Evolutionary conservation across 1,140 invertebrate species (phyloP).

Genomic region (Phortica variegata): DNA sequence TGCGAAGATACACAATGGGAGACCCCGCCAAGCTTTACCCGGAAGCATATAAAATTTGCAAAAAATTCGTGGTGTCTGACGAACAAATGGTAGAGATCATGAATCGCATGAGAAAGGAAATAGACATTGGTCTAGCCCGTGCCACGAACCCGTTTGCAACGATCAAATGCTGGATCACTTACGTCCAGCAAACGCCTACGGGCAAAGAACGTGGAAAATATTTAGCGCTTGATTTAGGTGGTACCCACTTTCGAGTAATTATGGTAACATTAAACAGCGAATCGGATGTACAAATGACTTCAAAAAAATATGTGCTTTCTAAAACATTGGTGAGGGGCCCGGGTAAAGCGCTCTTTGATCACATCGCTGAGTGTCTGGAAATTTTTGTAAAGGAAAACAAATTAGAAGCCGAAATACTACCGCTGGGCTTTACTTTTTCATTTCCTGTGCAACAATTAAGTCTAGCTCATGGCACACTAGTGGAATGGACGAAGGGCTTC

Average conservation of each 20-base stretch:
- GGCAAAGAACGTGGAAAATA: slow-evolving; percentile 95
- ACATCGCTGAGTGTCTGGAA: slow-evolving; percentile 93
- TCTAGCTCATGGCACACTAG: slow-evolving; percentile 81
- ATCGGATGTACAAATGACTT: slow-evolving; percentile 80
- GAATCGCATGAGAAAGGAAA: slow-evolving; percentile 70
- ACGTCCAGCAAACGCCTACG: slow-evolving; percentile 92
- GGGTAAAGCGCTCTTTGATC: slow-evolving; percentile 87
- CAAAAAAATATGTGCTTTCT: slow-evolving; percentile 92
- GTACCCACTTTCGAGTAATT: slow-evolving; percentile 96
- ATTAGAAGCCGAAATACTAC: slow-evolving; percentile 61
- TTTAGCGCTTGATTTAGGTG: slow-evolving; percentile 95
- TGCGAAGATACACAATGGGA: no score
- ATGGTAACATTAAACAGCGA: slow-evolving; percentile 80
- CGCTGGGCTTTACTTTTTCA: slow-evolving; percentile 95
- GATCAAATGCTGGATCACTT: slow-evolving; percentile 85
- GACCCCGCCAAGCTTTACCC: not conserved
- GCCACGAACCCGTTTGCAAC: slow-evolving; percentile 74
- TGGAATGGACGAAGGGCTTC: slow-evolving; percentile 78
- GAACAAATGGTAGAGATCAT: slow-evolving; percentile 76
- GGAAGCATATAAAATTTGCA: slow-evolving; percentile 14
- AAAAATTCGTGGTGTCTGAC: slow-evolving; percentile 55
- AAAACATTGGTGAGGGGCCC: slow-evolving; percentile 87
- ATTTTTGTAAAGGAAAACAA: slow-evolving; percentile 84
- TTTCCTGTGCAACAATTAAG: slow-evolving; percentile 92
- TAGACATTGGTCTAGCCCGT: slow-evolving; percentile 77